Conservation (phyloP, 2,113 vertebrate species). For the Typhlomys cinereus region DNA sequence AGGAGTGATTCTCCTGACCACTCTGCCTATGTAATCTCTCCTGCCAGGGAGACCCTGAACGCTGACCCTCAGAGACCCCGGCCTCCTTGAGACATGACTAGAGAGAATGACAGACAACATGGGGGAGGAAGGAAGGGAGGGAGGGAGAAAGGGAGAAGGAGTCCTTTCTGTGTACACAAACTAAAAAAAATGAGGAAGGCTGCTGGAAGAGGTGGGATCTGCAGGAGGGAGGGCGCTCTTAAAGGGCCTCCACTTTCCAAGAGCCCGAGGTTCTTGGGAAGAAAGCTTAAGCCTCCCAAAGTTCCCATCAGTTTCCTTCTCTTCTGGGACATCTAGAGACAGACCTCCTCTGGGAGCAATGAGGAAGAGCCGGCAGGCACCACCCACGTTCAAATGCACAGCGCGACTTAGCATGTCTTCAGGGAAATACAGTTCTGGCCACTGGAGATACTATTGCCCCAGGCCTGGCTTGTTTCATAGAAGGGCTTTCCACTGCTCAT, state of each 20-base stretch:
- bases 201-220: too few relatives aligned
- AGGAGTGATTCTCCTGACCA: not conserved
- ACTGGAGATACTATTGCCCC: not conserved
- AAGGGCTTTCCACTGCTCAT: slow-evolving; percentile 15
- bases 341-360: not conserved
- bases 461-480: slow-evolving; percentile 26
- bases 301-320: not conserved
- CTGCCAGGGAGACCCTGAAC: not conserved
- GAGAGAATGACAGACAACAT: not conserved
- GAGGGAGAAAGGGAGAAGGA: not conserved
- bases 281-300: not conserved
- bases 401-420: not conserved
- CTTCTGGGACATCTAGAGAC: not conserved
- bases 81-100: not conserved
- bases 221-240: not conserved
- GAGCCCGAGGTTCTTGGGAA: not conserved
- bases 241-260: not conserved
- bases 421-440: slow-evolving; percentile 29
- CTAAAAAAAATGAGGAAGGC: not conserved
- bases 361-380: not conserved
- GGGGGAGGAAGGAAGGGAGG: not conserved
- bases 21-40: not conserved
- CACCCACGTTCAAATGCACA: not conserved
- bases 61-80: not conserved
- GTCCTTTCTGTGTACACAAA: not conserved